Base-by-base conservation (phyloP, 2,888 invertebrate species). In the Tricholauxania praeusta region DNA sequence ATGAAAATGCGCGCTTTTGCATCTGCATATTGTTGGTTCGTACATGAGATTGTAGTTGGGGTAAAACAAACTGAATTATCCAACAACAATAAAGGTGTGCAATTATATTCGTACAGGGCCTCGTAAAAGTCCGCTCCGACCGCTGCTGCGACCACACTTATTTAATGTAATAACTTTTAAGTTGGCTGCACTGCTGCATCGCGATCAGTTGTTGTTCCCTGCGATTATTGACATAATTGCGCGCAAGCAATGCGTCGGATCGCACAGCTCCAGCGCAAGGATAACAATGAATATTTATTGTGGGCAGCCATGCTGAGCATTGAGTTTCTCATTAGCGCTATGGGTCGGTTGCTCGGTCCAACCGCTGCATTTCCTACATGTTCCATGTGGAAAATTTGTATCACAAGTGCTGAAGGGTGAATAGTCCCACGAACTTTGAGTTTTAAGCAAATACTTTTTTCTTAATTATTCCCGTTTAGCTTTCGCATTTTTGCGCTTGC, bases 271-370 rank as follows among this genome's bases (percentile, higher is more conserved):
- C 10, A 8, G 19, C 52, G 68, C 49, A 69, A 69, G 78, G 78
- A 78, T 75, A 77, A 78, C 75, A 77, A 75, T 74, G 78, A 75
- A 78, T 77, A 77, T 78, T 78, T 77, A 78, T 78, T 72, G 74
- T 72, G 78, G 77, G 76, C 75, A 78, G 78, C 74, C 75, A 78
- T 74, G 73, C 75, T 15, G 12, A 17, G n/a, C 39, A 39, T 39
- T 39, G 39, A 76, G 75, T 75, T 76, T 75, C 71, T 75, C 76
- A 53, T 53, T 53, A 53, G 39, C 39, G 39, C 8, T 39, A 39
- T 39, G 39, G 5, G 39, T 39, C 39, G 39, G 39, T 8, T 10
- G 39, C 39, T 39, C 39, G 8, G 5, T 39, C 39, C 2, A 39
- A 39, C 2, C 8, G 39, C 39, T 39, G 28, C 28, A 28, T 28